phyloP scores from a whole-genome alignment of 2,888 invertebrate species.

The Sarcophaga rosellei region DNA sequence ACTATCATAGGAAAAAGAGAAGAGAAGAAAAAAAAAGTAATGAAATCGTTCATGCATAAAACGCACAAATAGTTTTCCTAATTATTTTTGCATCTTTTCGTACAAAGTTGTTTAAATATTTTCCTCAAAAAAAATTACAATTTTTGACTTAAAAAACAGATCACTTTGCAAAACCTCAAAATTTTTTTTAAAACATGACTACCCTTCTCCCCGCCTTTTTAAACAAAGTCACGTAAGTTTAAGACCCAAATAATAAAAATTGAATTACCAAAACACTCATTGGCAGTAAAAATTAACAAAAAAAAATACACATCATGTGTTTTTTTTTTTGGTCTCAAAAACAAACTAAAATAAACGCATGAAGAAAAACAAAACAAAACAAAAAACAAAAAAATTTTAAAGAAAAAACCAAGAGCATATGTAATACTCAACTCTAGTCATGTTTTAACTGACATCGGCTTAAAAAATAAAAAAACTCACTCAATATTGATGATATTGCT shows the following conservation, averaged over 20 bases:
- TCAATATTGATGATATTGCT: slow-evolving; percentile 33
- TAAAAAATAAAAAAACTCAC: slow-evolving; percentile 51
- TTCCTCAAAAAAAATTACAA: slow-evolving; percentile 12
- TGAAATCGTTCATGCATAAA: slow-evolving; percentile 7
- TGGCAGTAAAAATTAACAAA: slow-evolving; percentile 15
- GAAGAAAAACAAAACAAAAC: slow-evolving; percentile 25
- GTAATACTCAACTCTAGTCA: neutral
- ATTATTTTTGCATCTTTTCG: neutral
- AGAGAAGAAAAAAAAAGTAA: neutral
- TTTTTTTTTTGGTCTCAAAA: slow-evolving; percentile 36
- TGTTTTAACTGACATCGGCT: neutral
- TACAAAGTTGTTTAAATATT: neutral
- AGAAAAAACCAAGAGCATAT: slow-evolving; percentile 17
- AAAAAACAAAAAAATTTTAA: neutral
- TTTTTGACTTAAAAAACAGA: neutral
- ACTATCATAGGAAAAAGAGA: neutral
- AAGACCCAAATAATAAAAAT: slow-evolving; percentile 45
- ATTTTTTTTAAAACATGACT: slow-evolving; percentile 7
- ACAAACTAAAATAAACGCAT: neutral
- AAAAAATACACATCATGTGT: no score
- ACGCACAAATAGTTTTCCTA: neutral
- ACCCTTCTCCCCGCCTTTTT: neutral
- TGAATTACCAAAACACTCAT: slow-evolving; percentile 37
- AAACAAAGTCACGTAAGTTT: slow-evolving; percentile 50
- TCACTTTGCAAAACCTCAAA: neutral